A percentile compares a stretch with the other conserved stretches of the same genome.
These are phyloP conservation scores for Pogonomyrmex barbatus DNA, from an alignment of 1,140 invertebrate species.

Conservation along the genomic window DNA sequence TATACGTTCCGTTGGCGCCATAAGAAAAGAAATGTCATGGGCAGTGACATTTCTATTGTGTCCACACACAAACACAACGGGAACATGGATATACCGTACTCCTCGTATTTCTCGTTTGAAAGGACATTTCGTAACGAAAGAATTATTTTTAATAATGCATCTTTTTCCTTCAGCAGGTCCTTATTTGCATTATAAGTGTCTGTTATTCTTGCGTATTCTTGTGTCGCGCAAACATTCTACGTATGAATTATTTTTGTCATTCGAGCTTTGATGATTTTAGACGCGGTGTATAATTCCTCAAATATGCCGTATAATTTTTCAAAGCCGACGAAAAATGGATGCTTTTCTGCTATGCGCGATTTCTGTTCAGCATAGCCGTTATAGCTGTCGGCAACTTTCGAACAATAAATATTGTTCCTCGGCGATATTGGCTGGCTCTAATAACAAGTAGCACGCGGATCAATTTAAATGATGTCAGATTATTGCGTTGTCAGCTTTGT, in stretches of 20 bases:
- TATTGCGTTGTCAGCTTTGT: slow-evolving; percentile 53
- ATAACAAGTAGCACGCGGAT: slow-evolving; percentile 54
- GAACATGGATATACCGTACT: background rate
- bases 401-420: slow-evolving; percentile 71
- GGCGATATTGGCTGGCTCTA: slow-evolving; percentile 52
- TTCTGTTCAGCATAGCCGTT: slow-evolving; percentile 28
- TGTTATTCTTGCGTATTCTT: background rate
- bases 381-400: slow-evolving; percentile 30
- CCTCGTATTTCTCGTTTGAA: background rate
- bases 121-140: background rate
- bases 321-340: background rate
- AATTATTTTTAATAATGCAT: slow-evolving; percentile 39
- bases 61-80: background rate
- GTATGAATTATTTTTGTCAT: background rate
- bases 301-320: slow-evolving; percentile 14
- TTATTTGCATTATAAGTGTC: slow-evolving; percentile 9
- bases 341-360: background rate
- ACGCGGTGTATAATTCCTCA: slow-evolving; percentile 3
- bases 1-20: slow-evolving; percentile 21
- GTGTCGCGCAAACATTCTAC: background rate
- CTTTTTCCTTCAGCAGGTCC: background rate
- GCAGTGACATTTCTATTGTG: slow-evolving; percentile 37
- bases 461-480: slow-evolving; percentile 60
- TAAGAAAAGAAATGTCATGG: slow-evolving; percentile 49
- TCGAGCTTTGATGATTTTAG: background rate